Conservation (phyloP, 1,140 invertebrate species). For the Diuraphis noxia region DNA sequence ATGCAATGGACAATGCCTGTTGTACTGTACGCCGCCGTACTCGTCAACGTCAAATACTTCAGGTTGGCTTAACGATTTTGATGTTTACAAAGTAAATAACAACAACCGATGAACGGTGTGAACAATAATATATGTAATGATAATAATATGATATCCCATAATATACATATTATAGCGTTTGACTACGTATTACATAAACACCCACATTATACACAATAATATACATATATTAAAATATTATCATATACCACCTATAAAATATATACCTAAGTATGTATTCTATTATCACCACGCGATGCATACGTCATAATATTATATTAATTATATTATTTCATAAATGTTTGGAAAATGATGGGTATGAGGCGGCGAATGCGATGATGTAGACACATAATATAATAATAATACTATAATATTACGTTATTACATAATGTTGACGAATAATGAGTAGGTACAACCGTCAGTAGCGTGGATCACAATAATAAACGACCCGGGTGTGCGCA, state of each 20-base stretch:
- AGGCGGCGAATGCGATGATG: neutral
- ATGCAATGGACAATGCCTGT: neutral
- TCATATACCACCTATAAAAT: neutral
- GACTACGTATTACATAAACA: neutral
- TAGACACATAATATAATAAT: constrained; percentile 1
- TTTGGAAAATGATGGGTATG: neutral
- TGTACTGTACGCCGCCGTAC: neutral
- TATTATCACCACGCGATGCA: neutral
- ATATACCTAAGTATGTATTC: neutral
- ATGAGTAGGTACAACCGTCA: neutral
- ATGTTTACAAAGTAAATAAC: constrained; percentile 3
- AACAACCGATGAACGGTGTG: neutral
- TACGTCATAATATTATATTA: neutral
- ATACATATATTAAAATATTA: neutral
- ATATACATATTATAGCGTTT: neutral
- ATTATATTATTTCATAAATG: neutral
- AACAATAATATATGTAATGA: neutral
- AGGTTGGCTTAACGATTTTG: neutral
- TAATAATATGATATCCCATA: neutral
- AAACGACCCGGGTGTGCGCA: neutral
- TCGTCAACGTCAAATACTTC: neutral
- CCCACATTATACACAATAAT: neutral
- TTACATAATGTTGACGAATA: neutral
- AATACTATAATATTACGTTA: neutral
- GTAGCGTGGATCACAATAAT: neutral